These are phyloP conservation scores for Drosophila kanekoi DNA, from an alignment of 2,888 invertebrate species.

Conservation along the genomic window DNA sequence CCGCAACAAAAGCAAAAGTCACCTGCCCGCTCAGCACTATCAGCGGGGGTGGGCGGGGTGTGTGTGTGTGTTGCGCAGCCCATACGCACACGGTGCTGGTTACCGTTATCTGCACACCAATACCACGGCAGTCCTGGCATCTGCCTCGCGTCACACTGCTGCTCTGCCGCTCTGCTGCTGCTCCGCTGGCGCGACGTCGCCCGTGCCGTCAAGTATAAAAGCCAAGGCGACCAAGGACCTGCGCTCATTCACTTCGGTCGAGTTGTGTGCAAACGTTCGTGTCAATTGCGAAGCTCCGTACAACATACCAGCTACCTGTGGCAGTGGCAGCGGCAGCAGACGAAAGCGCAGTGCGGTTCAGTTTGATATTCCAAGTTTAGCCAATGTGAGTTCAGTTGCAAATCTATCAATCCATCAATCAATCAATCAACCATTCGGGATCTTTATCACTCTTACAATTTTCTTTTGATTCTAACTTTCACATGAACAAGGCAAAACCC, in stretches of 20 bases:
- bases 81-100: slow-evolving; percentile 25
- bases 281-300: slow-evolving; percentile 27
- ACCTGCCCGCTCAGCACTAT: slow-evolving; percentile 14
- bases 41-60: slow-evolving; percentile 8
- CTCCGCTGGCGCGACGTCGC: slow-evolving; percentile 36
- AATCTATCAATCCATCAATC: not conserved
- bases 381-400: slow-evolving; percentile 39
- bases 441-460: not conserved
- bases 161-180: slow-evolving; percentile 16
- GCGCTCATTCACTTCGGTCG: slow-evolving; percentile 72
- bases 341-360: slow-evolving; percentile 40
- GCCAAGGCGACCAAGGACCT: slow-evolving; percentile 65
- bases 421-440: not conserved
- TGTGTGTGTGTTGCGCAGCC: too few relatives aligned
- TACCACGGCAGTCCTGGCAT: slow-evolving; percentile 7
- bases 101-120: slow-evolving; percentile 45
- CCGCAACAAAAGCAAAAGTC: slow-evolving; percentile 32
- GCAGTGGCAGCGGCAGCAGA: slow-evolving; percentile 35
- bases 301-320: slow-evolving; percentile 47
- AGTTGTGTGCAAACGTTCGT: slow-evolving; percentile 66
- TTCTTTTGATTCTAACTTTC: too few relatives aligned
- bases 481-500: too few relatives aligned
- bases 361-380: slow-evolving; percentile 16
- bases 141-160: slow-evolving; percentile 5
- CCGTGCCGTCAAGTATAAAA: slow-evolving; percentile 69